A percentile compares a stretch with the other conserved stretches of the same genome.
Conservation (phyloP, 2,797 vertebrate species). For the Poeciliopsis gracilis region DNA sequence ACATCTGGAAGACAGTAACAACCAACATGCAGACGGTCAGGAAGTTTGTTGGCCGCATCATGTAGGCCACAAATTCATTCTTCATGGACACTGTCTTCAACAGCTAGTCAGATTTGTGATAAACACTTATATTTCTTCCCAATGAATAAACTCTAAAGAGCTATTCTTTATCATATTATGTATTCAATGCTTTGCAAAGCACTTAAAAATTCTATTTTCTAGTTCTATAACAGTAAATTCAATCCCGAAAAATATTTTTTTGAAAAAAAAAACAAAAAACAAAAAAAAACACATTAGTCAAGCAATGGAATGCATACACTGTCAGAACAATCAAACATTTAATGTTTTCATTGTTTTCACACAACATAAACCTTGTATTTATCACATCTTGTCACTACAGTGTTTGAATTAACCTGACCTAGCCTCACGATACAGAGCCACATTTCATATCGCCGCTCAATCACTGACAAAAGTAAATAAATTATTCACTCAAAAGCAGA, state of each 20-base stretch:
- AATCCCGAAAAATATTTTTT: not conserved
- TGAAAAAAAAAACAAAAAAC: conserved; percentile 12
- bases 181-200: conserved; percentile 6
- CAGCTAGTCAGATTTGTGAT: conserved; percentile 26
- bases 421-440: conserved; percentile 38
- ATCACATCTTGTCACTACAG: conserved; percentile 61
- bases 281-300: conserved; percentile 23
- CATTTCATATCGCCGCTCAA: conserved; percentile 53
- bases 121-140: conserved; percentile 23
- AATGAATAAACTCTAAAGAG: conserved; percentile 15
- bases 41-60: conserved; percentile 32
- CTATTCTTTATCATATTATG: not conserved
- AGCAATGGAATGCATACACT: conserved; percentile 20
- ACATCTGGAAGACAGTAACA: conserved; percentile 29
- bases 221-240: conserved; percentile 11
- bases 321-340: conserved; percentile 35
- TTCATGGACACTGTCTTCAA: conserved; percentile 22
- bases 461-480: conserved; percentile 74
- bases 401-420: conserved; percentile 58
- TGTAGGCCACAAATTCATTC: conserved; percentile 30
- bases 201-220: conserved; percentile 10
- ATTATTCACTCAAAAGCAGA: conserved; percentile 71
- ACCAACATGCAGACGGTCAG: conserved; percentile 37
- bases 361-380: conserved; percentile 55
- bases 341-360: conserved; percentile 57